Conservation (phyloP, 2,113 vertebrate species). For the Athene cunicularia region DNA sequence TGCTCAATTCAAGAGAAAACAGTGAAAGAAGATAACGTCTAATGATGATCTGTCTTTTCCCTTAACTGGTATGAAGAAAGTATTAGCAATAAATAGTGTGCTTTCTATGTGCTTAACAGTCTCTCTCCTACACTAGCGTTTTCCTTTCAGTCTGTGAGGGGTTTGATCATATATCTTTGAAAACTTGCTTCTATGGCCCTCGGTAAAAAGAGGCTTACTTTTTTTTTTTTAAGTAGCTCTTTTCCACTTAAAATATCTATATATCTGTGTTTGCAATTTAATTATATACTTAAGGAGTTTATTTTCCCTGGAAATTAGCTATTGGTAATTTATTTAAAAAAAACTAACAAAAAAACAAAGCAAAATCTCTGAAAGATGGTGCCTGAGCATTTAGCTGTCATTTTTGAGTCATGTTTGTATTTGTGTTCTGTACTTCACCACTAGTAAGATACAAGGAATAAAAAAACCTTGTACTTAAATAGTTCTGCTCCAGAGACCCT, state of each 20-base stretch:
- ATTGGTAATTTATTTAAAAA: neutral
- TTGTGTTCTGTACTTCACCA: neutral
- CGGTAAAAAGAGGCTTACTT: neutral
- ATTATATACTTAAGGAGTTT: neutral
- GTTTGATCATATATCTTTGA: neutral
- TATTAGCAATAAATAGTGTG: neutral
- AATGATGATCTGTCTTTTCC: neutral
- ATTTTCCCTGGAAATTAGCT: neutral
- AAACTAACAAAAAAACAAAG: neutral
- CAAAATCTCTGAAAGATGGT: neutral
- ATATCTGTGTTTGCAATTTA: neutral
- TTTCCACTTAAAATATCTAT: neutral
- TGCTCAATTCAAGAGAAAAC: neutral
- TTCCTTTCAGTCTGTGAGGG: neutral
- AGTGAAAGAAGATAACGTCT: neutral
- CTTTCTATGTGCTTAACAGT: neutral
- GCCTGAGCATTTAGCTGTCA: neutral
- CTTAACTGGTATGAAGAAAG: neutral
- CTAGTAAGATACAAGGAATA: neutral
- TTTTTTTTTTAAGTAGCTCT: neutral
- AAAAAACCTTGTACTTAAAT: neutral
- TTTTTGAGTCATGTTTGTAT: neutral
- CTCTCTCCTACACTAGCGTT: neutral
- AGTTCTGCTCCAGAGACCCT: neutral
- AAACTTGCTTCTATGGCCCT: neutral